Percentiles rank a stretch among this genome's conserved stretches.
Conservation (phyloP, 2,888 invertebrate species). For the Stratiomys singularior region DNA sequence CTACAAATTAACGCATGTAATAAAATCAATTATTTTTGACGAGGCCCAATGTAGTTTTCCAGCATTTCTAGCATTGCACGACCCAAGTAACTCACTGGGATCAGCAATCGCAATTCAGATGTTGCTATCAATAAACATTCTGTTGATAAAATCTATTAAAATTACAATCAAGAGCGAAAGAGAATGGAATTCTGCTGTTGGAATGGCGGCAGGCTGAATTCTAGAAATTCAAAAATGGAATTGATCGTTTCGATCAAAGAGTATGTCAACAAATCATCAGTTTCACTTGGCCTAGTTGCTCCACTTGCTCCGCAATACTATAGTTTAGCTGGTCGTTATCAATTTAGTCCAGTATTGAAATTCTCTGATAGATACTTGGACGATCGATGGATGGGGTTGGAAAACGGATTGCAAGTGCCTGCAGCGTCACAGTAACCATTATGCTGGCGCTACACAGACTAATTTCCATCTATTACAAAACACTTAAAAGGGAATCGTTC, state of each 20-base stretch:
- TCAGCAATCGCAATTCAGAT: neutral
- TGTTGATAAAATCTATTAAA: neutral
- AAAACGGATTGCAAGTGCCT: neutral
- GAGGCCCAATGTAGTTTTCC: too few species aligned
- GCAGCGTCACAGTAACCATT: neutral
- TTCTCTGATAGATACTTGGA: too few species aligned
- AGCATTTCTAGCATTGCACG: too few species aligned
- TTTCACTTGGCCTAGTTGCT: slow-evolving; percentile 3
- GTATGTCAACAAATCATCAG: slow-evolving; percentile 7
- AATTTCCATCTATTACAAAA: neutral
- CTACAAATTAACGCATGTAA: neutral
- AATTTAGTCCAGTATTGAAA: neutral
- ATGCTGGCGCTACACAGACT: slow-evolving; percentile 2
- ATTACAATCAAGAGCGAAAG: too few species aligned
- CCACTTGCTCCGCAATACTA: too few species aligned
- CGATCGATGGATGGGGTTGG: neutral
- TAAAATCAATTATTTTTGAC: neutral
- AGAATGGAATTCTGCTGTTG: neutral
- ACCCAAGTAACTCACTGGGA: neutral
- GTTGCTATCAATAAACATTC: neutral
- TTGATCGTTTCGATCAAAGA: neutral
- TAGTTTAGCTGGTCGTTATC: neutral
- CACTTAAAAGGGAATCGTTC: neutral
- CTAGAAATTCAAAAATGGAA: slow-evolving; percentile 18
- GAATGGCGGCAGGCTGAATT: neutral